Conservation (phyloP, 2,113 vertebrate species). For the Phocoena sinus region DNA sequence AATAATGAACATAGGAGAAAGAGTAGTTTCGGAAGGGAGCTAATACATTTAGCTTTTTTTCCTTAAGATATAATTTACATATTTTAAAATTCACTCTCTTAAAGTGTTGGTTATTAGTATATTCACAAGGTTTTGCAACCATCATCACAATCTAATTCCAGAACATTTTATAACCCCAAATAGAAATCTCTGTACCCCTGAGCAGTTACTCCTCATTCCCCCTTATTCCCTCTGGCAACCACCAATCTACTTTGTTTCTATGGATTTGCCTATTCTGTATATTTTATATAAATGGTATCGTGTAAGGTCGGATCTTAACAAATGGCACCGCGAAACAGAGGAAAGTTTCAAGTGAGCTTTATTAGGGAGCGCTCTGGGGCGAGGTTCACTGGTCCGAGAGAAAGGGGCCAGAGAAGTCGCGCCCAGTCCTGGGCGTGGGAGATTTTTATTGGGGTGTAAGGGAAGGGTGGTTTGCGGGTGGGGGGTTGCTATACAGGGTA, state of each 20-base stretch:
- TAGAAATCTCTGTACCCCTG: not conserved
- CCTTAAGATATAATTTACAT: not conserved
- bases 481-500: too few species aligned
- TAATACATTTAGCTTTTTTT: not conserved
- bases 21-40: not conserved
- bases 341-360: too few species aligned
- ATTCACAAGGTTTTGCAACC: not conserved
- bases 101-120: not conserved
- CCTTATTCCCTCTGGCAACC: not conserved
- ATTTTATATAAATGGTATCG: not conserved
- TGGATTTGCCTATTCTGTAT: not conserved
- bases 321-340: too few species aligned
- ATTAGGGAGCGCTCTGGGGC: too few species aligned
- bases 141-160: not conserved
- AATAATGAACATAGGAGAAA: not conserved
- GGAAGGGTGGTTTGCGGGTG: too few species aligned
- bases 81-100: not conserved
- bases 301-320: too few species aligned
- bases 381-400: too few species aligned
- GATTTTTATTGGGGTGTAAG: too few species aligned
- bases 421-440: too few species aligned
- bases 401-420: too few species aligned
- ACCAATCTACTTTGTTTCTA: not conserved
- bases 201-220: too few species aligned
- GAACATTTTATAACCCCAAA: not conserved